phyloP scores from a whole-genome alignment of 2,797 vertebrate species.

The Sorex maritimensis region DNA sequence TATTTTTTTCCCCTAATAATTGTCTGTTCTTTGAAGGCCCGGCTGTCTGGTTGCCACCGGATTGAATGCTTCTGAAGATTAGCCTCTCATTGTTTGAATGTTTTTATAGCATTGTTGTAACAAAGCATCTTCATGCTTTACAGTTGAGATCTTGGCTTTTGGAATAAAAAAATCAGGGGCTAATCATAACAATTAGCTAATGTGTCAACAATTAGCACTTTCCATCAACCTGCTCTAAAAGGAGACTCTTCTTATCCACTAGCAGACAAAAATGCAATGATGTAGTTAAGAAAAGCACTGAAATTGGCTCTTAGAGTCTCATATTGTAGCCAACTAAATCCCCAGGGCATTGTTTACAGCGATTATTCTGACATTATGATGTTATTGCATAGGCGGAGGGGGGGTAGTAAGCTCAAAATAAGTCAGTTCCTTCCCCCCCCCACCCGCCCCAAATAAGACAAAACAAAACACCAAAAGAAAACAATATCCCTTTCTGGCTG shows the following conservation, averaged over 20 bases:
- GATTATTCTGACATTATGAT: slow-evolving; percentile 94
- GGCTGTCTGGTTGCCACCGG: slow-evolving; percentile 91
- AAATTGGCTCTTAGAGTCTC: slow-evolving; percentile 88
- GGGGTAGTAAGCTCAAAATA: slow-evolving; percentile 90
- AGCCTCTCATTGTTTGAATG: slow-evolving; percentile 93
- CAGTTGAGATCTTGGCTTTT: slow-evolving; percentile 93
- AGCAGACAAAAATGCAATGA: slow-evolving; percentile 92
- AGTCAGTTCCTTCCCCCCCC: slow-evolving; percentile 70
- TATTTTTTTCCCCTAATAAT: slow-evolving; percentile 86
- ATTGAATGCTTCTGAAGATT: slow-evolving; percentile 91
- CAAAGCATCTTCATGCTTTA: slow-evolving; percentile 93
- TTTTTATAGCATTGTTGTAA: slow-evolving; percentile 92
- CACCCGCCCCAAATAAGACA: slow-evolving; percentile 65
- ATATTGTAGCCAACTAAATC: slow-evolving; percentile 89
- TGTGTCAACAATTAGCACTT: slow-evolving; percentile 94
- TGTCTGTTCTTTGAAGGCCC: slow-evolving; percentile 90
- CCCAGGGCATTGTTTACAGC: slow-evolving; percentile 91
- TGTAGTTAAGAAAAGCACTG: slow-evolving; percentile 92
- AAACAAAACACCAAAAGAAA: slow-evolving; percentile 78
- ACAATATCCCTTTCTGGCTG: slow-evolving; percentile 87
- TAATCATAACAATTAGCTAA: slow-evolving; percentile 96
- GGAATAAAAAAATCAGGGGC: slow-evolving; percentile 92
- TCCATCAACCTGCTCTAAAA: slow-evolving; percentile 92
- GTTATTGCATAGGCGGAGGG: slow-evolving; percentile 90
- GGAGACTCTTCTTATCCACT: slow-evolving; percentile 93